Evolutionary conservation across 2,113 vertebrate genomes (phyloP), one percentile per base, ranked within the genome.

Genomic region (Dermatemys mawii): DNA sequence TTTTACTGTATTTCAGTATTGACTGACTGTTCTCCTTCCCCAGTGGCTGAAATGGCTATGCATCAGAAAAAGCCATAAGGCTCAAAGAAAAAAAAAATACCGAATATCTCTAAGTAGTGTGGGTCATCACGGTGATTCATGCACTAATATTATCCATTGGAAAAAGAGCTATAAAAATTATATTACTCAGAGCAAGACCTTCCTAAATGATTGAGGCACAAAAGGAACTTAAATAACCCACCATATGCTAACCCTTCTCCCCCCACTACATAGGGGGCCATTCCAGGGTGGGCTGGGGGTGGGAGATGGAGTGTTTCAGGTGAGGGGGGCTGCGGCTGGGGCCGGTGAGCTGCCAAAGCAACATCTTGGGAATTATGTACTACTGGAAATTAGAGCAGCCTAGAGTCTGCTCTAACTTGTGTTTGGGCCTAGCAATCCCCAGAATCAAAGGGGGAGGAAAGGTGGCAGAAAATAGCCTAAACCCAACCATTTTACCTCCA

Each of bases 11-110:
- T 75, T 86, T 90, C 12, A 83, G 1, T 63, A 78, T 6, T 87
- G 76, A 54, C 21, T 53, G 67, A 75, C 2, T 1, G 8, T 3
- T 88, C 73, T 5, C 54, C 78, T 67, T 79, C 13, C 84, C 13
- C 51, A 29, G n/a, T 29, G 29, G 41, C 41, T 46, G 41, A 14
- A 44, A 32, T 78, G 21, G 73, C 78, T 88, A 78, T 78, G 2
- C 78, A 11, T 2, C 3, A 2, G 8, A 29, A 57, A 57, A 67
- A 2, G 0, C 11, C 21, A 41, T 73, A 19, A 41, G 0, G 81
- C n/a, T 83, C 27, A 0, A 13, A 44, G 24, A 41, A 35, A 82
- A 27, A 57, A 44, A 67, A 63, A 63, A 57, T 38, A 70, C n/a
- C 3, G 55, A 75, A 24, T 48, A 26, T 9, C 73, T 76, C 41